Evolutionary conservation across 2,113 vertebrate species (phyloP).

Genomic region (Puntigrus tetrazona): DNA sequence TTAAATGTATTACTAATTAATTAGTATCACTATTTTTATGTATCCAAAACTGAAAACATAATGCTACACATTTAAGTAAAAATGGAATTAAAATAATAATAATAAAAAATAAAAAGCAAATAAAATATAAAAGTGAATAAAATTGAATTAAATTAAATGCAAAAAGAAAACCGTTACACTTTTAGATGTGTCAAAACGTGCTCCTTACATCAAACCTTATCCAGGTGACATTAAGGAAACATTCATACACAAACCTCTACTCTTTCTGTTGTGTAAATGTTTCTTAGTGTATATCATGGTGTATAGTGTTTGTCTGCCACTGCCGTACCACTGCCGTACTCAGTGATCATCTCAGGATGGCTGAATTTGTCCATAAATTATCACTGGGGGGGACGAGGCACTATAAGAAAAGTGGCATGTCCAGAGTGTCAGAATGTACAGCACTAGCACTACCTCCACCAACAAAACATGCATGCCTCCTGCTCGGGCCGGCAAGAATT

Average conservation of each 20-base stretch:
- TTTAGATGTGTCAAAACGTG: neutral
- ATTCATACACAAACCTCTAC: neutral
- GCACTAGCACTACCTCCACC: constrained; percentile 43
- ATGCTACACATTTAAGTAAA: no score
- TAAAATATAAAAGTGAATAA: neutral
- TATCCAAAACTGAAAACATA: no score
- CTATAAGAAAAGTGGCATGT: constrained; percentile 10
- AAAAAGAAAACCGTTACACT: no score
- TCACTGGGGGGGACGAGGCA: neutral
- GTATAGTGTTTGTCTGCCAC: neutral
- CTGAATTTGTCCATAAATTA: constrained; percentile 51
- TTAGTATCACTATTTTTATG: no score
- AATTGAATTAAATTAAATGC: no score
- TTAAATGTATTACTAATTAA: no score
- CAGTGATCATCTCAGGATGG: constrained; percentile 25
- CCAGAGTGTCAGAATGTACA: constrained; percentile 28
- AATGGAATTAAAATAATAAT: no score
- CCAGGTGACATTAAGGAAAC: neutral
- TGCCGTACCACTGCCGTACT: no score
- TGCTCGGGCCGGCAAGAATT: constrained; percentile 57
- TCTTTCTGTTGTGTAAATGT: constrained; percentile 1
- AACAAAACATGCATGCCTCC: constrained; percentile 57
- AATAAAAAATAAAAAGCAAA: no score
- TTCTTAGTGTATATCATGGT: neutral
- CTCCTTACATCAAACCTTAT: neutral